Evolutionary conservation across 2,113 vertebrate genomes (phyloP).

Genomic region (Takifugu flavidus): DNA sequence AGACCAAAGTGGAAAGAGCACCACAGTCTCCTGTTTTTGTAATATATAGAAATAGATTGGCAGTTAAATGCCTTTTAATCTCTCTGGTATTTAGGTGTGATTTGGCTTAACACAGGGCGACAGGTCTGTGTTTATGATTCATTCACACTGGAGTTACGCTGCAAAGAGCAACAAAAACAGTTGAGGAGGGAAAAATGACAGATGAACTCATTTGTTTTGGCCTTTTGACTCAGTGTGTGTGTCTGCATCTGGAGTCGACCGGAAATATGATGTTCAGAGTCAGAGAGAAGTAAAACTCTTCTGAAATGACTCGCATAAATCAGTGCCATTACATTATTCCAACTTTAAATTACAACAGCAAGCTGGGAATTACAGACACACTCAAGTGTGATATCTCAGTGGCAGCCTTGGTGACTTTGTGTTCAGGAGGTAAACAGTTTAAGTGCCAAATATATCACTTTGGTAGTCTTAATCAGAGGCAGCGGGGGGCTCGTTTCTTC

Average conservation of each 20-base stretch:
- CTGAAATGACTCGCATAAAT: slow-evolving; percentile 16
- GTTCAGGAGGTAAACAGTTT: slow-evolving; percentile 70
- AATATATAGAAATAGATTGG: slow-evolving; percentile 23
- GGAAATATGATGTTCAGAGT: slow-evolving; percentile 3
- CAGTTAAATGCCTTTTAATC: no score
- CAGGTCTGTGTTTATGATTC: slow-evolving; percentile 11
- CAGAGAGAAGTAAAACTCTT: slow-evolving; percentile 5
- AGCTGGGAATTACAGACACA: no score
- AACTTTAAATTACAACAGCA: slow-evolving; percentile 5
- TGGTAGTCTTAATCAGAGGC: slow-evolving; percentile 68
- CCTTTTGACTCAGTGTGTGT: no score
- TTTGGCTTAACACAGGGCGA: slow-evolving; percentile 14
- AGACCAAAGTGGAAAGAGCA: slow-evolving; percentile 14
- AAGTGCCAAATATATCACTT: slow-evolving; percentile 72
- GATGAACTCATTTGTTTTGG: no score
- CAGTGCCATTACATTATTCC: slow-evolving; percentile 18
- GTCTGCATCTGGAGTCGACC: slow-evolving; percentile 6
- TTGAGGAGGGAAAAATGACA: no score
- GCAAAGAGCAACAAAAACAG: neutral
- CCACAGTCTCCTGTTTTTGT: slow-evolving; percentile 6
- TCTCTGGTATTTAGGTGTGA: slow-evolving; percentile 16
- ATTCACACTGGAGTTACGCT: slow-evolving; percentile 42
- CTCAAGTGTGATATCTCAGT: neutral
- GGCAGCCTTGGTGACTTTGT: slow-evolving; percentile 7
- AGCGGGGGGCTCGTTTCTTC: slow-evolving; percentile 64